Percentiles rank a stretch among this genome's conserved stretches.
Evolutionary conservation across 2,113 vertebrate species (phyloP).

Genomic region (Morone saxatilis): DNA sequence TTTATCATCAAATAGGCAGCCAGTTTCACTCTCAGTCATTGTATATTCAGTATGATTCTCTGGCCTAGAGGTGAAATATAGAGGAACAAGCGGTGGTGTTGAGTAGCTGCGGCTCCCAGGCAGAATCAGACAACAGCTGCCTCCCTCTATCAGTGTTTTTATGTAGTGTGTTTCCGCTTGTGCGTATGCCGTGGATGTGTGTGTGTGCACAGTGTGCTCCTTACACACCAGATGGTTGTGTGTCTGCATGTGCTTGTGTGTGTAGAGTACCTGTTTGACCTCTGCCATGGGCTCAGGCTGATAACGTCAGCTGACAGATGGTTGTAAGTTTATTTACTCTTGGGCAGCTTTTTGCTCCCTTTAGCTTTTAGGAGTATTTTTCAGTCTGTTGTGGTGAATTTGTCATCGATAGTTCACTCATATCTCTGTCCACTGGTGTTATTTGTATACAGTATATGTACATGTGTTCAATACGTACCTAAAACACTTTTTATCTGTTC

Average conservation of each 20-base stretch:
- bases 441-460: neutral
- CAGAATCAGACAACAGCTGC: constrained; percentile 67
- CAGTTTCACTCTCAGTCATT: constrained; percentile 53
- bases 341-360: constrained; percentile 26
- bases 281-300: constrained; percentile 56
- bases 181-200: constrained; percentile 5
- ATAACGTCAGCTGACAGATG: constrained; percentile 74
- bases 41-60: constrained; percentile 58
- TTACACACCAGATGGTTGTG: constrained; percentile 51
- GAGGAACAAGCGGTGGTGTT: constrained; percentile 20
- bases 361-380: constrained; percentile 33
- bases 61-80: constrained; percentile 62
- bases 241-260: constrained; percentile 41
- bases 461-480: neutral
- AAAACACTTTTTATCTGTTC: neutral
- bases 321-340: constrained; percentile 66
- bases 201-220: neutral
- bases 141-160: constrained; percentile 49
- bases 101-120: constrained; percentile 54
- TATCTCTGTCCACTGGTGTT: neutral
- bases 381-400: constrained; percentile 13
- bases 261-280: constrained; percentile 72
- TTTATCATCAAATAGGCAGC: constrained; percentile 60
- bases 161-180: constrained; percentile 16
- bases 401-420: neutral